A percentile compares a stretch with the other conserved stretches of the same genome.
Evolutionary conservation across 2,888 invertebrate genomes (phyloP).

Genomic region (Terebella lapidaria): DNA sequence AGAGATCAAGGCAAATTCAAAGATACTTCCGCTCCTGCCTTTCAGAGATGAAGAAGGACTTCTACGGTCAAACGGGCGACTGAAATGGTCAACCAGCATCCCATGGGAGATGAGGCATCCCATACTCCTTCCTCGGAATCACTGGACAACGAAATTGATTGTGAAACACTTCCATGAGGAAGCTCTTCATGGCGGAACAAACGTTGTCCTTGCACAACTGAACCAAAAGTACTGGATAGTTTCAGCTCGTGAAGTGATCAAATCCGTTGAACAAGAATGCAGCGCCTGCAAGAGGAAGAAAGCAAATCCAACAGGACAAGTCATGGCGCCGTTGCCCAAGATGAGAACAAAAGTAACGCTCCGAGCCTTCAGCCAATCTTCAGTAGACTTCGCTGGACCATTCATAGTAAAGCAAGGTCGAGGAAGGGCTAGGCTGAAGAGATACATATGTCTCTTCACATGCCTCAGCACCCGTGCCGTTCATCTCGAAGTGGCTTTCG

Average conservation of each 20-base stretch:
- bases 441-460: slow-evolving; percentile 7
- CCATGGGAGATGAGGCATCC: neutral
- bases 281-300: slow-evolving; percentile 7
- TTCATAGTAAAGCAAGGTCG: no score
- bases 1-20: neutral
- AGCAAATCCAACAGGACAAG: slow-evolving; percentile 8
- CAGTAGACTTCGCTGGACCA: slow-evolving; percentile 27
- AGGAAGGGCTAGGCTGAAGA: slow-evolving; percentile 1
- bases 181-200: neutral
- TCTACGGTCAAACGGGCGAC: neutral
- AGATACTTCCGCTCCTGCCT: slow-evolving; percentile 7
- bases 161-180: neutral
- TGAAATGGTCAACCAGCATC: slow-evolving; percentile 6
- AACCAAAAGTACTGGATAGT: neutral
- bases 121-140: neutral
- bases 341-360: slow-evolving; percentile 8
- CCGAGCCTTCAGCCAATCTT: slow-evolving; percentile 17
- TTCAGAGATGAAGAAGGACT: slow-evolving; percentile 11
- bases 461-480: slow-evolving; percentile 5
- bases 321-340: slow-evolving; percentile 10
- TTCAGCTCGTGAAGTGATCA: slow-evolving; percentile 14
- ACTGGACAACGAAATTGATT: neutral
- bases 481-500: slow-evolving; percentile 7
- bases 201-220: neutral
- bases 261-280: slow-evolving; percentile 10